Evolutionary conservation across 2,797 vertebrate species (phyloP).

Genomic region (Numenius phaeopus): DNA sequence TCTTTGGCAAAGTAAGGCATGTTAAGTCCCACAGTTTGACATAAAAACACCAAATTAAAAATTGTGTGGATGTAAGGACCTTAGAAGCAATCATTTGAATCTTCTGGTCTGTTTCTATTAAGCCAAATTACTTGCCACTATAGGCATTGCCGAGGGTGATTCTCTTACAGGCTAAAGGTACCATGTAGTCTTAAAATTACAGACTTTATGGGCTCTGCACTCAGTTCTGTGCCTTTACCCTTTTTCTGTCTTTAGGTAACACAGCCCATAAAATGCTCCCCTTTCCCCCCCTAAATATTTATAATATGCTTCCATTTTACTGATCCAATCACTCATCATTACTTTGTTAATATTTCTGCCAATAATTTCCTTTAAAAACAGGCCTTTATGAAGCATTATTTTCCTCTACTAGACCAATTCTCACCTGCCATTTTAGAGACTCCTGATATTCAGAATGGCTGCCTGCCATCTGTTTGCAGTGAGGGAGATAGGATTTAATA

Average conservation of each 20-base stretch:
- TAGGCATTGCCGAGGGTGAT: background rate
- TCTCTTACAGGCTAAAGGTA: background rate
- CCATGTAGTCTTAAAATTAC: background rate
- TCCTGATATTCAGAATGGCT: background rate
- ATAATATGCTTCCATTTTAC: background rate
- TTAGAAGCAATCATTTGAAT: background rate
- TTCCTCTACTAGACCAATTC: background rate
- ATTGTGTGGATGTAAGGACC: background rate
- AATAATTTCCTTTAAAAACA: background rate
- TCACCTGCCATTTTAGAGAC: background rate
- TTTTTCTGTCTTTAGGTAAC: background rate
- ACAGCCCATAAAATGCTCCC: background rate
- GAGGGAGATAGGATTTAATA: constrained; percentile 5
- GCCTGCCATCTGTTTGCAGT: constrained; percentile 4
- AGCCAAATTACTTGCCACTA: background rate
- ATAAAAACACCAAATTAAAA: background rate
- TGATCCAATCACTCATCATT: background rate
- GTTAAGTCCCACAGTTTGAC: background rate
- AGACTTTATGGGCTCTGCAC: rapidly evolving
- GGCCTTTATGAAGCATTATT: background rate
- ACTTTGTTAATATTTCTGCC: background rate
- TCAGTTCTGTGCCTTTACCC: background rate
- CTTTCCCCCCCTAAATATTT: rapidly evolving
- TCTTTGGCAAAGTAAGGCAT: background rate
- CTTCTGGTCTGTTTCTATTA: background rate